Conservation (phyloP, 2,113 vertebrate species). For the Globicephala melas region DNA sequence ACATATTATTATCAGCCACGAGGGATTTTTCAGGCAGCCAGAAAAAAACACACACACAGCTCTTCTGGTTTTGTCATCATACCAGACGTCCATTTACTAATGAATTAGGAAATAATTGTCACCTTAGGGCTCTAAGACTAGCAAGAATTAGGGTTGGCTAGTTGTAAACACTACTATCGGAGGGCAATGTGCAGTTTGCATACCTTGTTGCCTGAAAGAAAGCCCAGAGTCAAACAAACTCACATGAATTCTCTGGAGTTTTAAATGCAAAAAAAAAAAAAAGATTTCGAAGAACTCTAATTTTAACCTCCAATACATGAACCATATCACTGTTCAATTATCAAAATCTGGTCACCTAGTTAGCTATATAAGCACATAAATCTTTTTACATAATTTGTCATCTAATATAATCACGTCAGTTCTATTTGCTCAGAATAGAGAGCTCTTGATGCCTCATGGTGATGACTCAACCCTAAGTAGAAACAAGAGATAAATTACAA, state of each 20-base stretch:
- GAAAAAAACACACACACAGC: slow-evolving; percentile 4
- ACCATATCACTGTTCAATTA: slow-evolving; percentile 15
- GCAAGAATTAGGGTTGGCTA: slow-evolving; percentile 63
- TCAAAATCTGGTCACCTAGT: slow-evolving; percentile 49
- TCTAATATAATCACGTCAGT: slow-evolving; percentile 52
- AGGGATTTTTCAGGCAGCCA: slow-evolving; percentile 72
- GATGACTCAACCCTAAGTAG: slow-evolving; percentile 61
- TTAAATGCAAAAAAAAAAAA: slow-evolving; percentile 46
- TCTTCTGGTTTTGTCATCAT: slow-evolving; percentile 68
- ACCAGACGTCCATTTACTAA: slow-evolving; percentile 67
- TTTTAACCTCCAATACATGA: neutral
- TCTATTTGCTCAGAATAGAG: slow-evolving; percentile 54
- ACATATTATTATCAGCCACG: slow-evolving; percentile 71
- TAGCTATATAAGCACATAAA: slow-evolving; percentile 22
- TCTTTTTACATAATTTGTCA: slow-evolving; percentile 45
- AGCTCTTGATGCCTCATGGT: slow-evolving; percentile 62
- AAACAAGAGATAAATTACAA: slow-evolving; percentile 68
- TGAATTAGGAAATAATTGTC: slow-evolving; percentile 81
- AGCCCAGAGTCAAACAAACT: slow-evolving; percentile 59
- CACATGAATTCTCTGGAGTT: slow-evolving; percentile 25
- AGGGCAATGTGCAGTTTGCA: slow-evolving; percentile 33
- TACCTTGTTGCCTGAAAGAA: slow-evolving; percentile 72
- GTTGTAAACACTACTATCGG: neutral
- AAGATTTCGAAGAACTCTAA: slow-evolving; percentile 19
- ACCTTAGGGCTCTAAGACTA: slow-evolving; percentile 74